These are phyloP conservation scores for Leptopilina drosophilae DNA, from an alignment of 2,888 invertebrate genomes.

Conservation along the genomic window DNA sequence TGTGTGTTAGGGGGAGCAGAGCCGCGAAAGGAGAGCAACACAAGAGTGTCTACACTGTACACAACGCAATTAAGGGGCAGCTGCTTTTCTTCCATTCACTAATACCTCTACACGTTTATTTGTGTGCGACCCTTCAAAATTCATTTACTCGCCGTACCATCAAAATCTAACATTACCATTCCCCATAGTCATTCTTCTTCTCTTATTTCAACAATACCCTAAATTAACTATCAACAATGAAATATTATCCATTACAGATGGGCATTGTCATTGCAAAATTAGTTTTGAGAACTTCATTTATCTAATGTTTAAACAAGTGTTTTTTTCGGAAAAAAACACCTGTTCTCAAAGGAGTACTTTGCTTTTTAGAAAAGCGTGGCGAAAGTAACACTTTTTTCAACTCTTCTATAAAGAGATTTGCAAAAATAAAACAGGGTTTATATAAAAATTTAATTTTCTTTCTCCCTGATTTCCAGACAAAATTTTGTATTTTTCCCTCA, in stretches of 20 bases:
- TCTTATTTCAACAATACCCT: constrained; percentile 12
- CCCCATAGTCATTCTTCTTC: neutral
- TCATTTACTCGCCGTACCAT: constrained; percentile 18
- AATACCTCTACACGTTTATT: neutral
- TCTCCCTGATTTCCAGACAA: too few relatives aligned
- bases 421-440: too few relatives aligned
- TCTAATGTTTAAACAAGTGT: too few relatives aligned
- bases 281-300: too few relatives aligned
- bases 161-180: constrained; percentile 26
- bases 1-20: constrained; percentile 5
- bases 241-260: neutral
- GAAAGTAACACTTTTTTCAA: too few relatives aligned
- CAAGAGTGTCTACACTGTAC: neutral
- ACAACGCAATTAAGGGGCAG: constrained; percentile 33
- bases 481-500: too few relatives aligned
- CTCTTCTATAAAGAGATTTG: too few relatives aligned
- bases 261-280: too few relatives aligned
- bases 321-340: too few relatives aligned
- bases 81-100: constrained; percentile 29
- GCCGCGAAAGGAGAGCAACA: constrained; percentile 34
- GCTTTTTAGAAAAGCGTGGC: too few relatives aligned
- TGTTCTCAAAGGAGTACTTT: too few relatives aligned
- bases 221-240: neutral
- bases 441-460: too few relatives aligned
- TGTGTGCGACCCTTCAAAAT: constrained; percentile 4